These are phyloP conservation scores for Atta colombica DNA, from an alignment of 1,140 invertebrate genomes.

Conservation along the genomic window DNA sequence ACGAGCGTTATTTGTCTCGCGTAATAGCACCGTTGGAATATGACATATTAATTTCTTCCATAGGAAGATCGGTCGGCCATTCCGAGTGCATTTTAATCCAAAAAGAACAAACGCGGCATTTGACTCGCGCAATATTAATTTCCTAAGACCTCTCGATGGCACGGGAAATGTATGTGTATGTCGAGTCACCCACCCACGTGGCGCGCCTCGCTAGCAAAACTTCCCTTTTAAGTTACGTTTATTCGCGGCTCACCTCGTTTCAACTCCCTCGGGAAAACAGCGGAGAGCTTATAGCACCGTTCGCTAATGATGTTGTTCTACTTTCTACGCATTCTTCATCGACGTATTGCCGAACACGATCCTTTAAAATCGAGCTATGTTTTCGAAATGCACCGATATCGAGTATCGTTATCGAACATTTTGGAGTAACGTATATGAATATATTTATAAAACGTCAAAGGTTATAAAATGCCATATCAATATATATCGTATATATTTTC, in stretches of 20 bases:
- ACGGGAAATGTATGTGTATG: constrained; percentile 34
- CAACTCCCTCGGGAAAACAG: constrained; percentile 50
- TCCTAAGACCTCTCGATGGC: constrained; percentile 30
- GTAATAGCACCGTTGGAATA: constrained; percentile 6
- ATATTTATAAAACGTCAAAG: constrained; percentile 42
- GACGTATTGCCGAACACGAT: constrained; percentile 40
- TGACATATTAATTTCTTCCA: constrained; percentile 29
- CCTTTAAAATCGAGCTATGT: constrained; percentile 32
- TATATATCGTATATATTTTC: not conserved
- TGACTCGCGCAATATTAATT: constrained; percentile 51
- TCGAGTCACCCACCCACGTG: constrained; percentile 42
- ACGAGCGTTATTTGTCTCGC: constrained; percentile 24
- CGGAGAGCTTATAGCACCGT: constrained; percentile 37
- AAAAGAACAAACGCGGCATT: constrained; percentile 37
- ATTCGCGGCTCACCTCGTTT: constrained; percentile 62
- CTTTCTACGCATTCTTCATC: constrained; percentile 55
- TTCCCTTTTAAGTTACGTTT: constrained; percentile 63
- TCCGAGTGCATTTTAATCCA: constrained; percentile 27
- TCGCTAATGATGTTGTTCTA: constrained; percentile 62
- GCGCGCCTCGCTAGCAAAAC: constrained; percentile 49
- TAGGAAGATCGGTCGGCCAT: constrained; percentile 6
- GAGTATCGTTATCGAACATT: constrained; percentile 46
- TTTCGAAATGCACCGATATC: constrained; percentile 34
- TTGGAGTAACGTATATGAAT: constrained; percentile 5
- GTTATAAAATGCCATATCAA: constrained; percentile 26